phyloP scores from a whole-genome alignment of 2,797 vertebrate genomes.

The Morelia viridis region DNA sequence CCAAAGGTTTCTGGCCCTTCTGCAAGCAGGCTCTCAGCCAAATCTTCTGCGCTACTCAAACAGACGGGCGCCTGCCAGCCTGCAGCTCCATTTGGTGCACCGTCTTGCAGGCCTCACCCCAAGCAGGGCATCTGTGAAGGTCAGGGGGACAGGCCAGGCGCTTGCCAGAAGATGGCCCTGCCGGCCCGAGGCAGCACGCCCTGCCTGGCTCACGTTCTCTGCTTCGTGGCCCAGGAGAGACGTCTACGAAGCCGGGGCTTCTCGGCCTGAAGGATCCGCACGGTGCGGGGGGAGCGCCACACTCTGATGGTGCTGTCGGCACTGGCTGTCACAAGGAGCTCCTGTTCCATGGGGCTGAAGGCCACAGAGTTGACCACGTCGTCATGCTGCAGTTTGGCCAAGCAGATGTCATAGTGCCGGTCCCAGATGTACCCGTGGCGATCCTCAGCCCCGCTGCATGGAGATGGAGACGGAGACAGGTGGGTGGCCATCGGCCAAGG shows the following conservation, averaged over 20 bases:
- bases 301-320: slow-evolving; percentile 94
- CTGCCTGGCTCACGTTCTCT: slow-evolving; percentile 69
- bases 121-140: neutral
- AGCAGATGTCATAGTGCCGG: slow-evolving; percentile 95
- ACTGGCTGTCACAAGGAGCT: slow-evolving; percentile 92
- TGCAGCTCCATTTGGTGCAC: accelerated
- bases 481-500: neutral
- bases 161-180: neutral
- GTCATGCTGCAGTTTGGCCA: slow-evolving; percentile 89
- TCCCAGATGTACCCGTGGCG: slow-evolving; percentile 98
- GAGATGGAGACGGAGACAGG: accelerated
- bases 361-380: slow-evolving; percentile 97
- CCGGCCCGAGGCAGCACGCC: neutral
- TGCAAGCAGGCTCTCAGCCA: neutral
- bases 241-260: slow-evolving; percentile 66
- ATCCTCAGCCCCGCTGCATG: slow-evolving; percentile 89
- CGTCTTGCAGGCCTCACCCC: neutral
- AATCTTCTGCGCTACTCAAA: accelerated
- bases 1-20: neutral
- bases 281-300: slow-evolving; percentile 87
- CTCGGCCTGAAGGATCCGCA: slow-evolving; percentile 74
- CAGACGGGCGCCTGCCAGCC: neutral
- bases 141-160: neutral
- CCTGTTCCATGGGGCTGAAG: slow-evolving; percentile 93
- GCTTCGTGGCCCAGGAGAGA: slow-evolving; percentile 79